Base-by-base conservation (phyloP, 2,797 vertebrate genomes). In the Coregonus ussuriensis region DNA sequence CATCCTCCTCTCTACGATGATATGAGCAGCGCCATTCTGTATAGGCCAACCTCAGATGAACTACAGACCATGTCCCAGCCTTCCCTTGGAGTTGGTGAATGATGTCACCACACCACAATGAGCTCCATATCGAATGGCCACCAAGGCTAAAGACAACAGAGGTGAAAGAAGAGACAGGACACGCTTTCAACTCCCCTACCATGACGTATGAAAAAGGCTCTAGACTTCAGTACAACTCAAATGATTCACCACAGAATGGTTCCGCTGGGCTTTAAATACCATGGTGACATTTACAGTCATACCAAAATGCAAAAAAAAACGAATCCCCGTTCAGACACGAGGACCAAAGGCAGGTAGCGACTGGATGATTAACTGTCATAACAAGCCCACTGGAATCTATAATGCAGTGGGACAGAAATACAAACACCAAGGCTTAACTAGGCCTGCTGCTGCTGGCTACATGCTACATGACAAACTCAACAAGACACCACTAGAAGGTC, bases 241-340 rank as follows among this genome's bases (percentile, higher is more conserved):
- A 74, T 83, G 84, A 91, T 83, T 88, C 86, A 86, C 77, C 16
- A 83, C 78, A 47, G 9, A 25, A 83, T 81, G 62, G 16, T 83
- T 89, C 84, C 89, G 9, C 74, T 77, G 88, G 86, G 88, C 80
- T 88, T 82, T 88, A 90, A 93, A 93, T 90, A 93, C 83, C 90
- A 90, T 85, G 89, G 84, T 93, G 91, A 89, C 91, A 92, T 92
- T 92, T 93, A 89, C 84, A 89, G 85, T 85, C 86, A 87, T 29
- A 82, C 69, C 13, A 75, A 83, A 89, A 88, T 81, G 77, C 82
- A 76, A 52, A 71, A 82, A 47, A 41, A 82, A 73, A 86, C n/a
- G 84, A 88, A 78, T 66, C 78, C 81, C 41, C 37, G 77, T 83
- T 85, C 81, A 74, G 79, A 85, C 15, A 0, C 25, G 67, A 37